Percentiles rank a stretch among this genome's conserved stretches.
phyloP scores from a whole-genome alignment of 2,113 vertebrate genomes.

The Malurus cyaneus region DNA sequence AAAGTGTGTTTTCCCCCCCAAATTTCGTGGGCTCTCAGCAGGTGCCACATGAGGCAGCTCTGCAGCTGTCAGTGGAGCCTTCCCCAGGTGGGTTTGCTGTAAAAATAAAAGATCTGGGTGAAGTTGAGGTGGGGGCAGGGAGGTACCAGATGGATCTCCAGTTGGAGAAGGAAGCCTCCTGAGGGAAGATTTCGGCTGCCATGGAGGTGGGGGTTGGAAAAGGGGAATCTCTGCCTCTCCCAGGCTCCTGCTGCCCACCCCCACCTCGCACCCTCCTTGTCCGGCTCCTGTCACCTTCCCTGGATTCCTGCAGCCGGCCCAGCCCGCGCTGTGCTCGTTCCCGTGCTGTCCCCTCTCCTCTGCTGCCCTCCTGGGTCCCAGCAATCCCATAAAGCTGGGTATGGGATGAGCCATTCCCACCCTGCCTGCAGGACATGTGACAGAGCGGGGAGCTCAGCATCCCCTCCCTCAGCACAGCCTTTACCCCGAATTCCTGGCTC shows the following conservation, averaged over 20 bases:
- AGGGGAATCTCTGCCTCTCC: not conserved
- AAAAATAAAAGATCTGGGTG: not conserved
- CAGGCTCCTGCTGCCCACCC: not conserved
- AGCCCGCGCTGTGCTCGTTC: not conserved
- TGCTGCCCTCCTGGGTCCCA: too few relatives aligned
- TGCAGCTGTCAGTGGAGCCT: not conserved
- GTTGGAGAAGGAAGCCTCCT: not conserved
- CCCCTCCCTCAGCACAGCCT: not conserved
- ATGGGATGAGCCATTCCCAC: not conserved
- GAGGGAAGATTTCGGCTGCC: not conserved
- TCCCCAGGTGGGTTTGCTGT: not conserved
- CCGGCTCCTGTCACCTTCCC: not conserved
- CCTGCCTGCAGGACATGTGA: too few relatives aligned
- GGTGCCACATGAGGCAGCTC: not conserved
- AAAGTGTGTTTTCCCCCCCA: not conserved
- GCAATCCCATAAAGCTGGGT: not conserved
- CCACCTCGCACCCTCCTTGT: not conserved
- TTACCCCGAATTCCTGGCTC: not conserved
- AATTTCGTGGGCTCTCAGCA: not conserved
- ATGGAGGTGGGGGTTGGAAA: not conserved
- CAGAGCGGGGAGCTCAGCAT: not conserved
- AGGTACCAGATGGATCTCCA: not conserved
- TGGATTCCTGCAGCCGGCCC: fast-evolving
- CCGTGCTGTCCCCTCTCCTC: not conserved
- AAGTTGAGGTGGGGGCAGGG: not conserved